Evolutionary conservation across 2,888 invertebrate genomes (phyloP), one percentile per base, ranked within the genome.

Genomic region (Ichneumoninae sp.): DNA sequence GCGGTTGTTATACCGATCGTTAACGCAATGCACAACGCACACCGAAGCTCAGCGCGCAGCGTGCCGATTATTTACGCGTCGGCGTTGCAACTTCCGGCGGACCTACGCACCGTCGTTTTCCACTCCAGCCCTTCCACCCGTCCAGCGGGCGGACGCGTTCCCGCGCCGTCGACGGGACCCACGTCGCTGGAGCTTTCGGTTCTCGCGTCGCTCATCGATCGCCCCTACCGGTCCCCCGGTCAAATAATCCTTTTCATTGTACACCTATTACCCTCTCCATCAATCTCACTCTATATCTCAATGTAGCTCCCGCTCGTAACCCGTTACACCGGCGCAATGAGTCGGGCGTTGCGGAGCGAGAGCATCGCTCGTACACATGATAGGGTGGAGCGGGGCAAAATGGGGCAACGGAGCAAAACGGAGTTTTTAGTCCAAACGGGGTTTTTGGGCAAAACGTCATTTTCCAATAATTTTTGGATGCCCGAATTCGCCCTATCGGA

Each of bases 1-100:
- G 74, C 81, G 75, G 75, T 85, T 86, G 87, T 83, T 85, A 73
- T 80, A 81, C 70, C 79, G 88, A 85, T 88, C 87, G 85, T 86
- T 86, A 85, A 87, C 85, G 83, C 85, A 74, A 85, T 75, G 63
- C 78, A 74, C 36, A 65, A 80, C 71, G 70, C 40, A 71, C 66
- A 22, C 33, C 65, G 65, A 19, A 50, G 75, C 33, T 36, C 50
- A 19, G n/a, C 36, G 40, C 66, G 19, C 66, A 30, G 33, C 76
- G 54, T 65, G 68, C 88, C 88, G 90, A 90, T 90, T 90, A 90
- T 90, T 90, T 89, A 88, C 88, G 85, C 89, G 89, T 86, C 85
- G 78, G 81, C 87, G 82, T 89, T 83, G 84, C 75, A 77, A 83
- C 81, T 85, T 85, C 66, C 83, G 76, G 52, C 40, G 73, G 54